Percentiles rank a stretch among this genome's conserved stretches.
Evolutionary conservation across 1,140 invertebrate species (phyloP).

Genomic region (Cryptotermes secundus): DNA sequence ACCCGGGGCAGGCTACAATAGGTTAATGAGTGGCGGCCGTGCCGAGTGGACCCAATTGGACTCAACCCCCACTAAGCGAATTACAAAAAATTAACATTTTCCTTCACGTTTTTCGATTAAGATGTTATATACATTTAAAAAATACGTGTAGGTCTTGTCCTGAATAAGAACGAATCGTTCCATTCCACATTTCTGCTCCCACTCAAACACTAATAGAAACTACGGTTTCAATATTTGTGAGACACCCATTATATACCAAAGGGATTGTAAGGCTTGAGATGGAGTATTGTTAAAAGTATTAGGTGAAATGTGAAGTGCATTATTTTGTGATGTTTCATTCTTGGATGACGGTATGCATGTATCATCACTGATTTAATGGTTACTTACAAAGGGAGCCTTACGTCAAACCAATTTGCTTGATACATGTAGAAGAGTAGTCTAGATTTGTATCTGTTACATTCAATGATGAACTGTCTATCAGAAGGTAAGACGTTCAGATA

Average conservation of each 20-base stretch:
- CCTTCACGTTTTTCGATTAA: too few relatives aligned
- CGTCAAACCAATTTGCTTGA: slow-evolving; percentile 16
- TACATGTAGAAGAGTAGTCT: not conserved
- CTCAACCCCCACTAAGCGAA: too few relatives aligned
- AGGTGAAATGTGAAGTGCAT: not conserved
- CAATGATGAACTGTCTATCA: not conserved
- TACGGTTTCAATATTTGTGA: too few relatives aligned
- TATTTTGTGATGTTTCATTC: not conserved
- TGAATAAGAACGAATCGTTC: too few relatives aligned
- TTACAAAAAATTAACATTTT: too few relatives aligned
- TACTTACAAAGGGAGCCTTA: not conserved
- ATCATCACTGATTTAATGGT: not conserved
- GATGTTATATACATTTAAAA: too few relatives aligned
- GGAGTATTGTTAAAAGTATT: not conserved
- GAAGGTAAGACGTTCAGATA: not conserved
- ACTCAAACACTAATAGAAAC: too few relatives aligned
- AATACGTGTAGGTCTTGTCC: too few relatives aligned
- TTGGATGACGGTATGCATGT: not conserved
- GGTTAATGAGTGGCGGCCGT: too few relatives aligned
- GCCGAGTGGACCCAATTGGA: too few relatives aligned
- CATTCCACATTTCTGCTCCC: too few relatives aligned
- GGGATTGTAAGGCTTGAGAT: not conserved
- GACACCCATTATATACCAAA: not conserved
- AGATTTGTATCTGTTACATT: not conserved
- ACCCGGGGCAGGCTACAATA: too few relatives aligned